Evolutionary conservation across 1,140 invertebrate species (phyloP).

Genomic region (Sycophaga agraensis): DNA sequence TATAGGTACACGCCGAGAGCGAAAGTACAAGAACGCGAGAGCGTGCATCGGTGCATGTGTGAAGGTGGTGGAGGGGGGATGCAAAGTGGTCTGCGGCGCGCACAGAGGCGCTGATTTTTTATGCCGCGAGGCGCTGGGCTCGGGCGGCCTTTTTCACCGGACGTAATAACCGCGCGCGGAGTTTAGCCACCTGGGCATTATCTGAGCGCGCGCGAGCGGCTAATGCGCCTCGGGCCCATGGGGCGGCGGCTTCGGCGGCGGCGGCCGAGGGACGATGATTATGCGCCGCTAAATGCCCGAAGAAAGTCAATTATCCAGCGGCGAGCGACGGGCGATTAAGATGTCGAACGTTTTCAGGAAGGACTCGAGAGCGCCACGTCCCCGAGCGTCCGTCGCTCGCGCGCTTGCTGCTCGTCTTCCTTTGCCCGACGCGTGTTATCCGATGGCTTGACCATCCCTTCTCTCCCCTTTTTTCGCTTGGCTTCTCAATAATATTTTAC

Average conservation of each 20-base stretch:
- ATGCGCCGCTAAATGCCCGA: slow-evolving; percentile 7
- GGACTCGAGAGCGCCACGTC: not conserved
- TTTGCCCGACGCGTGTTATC: not conserved
- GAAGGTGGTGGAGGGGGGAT: not conserved
- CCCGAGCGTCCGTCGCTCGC: no score
- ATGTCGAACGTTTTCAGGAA: slow-evolving; percentile 3
- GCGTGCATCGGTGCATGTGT: no score
- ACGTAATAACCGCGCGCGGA: slow-evolving; percentile 4
- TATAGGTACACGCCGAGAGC: no score
- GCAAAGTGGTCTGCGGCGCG: not conserved
- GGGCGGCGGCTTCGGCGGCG: not conserved
- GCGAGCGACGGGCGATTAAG: slow-evolving; percentile 17
- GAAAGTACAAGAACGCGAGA: no score
- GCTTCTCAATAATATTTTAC: no score
- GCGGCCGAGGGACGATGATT: slow-evolving; percentile 1
- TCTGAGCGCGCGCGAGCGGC: not conserved
- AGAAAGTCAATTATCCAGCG: slow-evolving; percentile 16
- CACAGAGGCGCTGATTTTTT: not conserved
- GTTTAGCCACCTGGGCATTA: slow-evolving; percentile 9
- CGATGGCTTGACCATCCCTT: no score
- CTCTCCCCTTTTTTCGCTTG: no score
- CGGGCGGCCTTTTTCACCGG: not conserved
- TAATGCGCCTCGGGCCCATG: not conserved
- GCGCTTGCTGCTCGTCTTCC: not conserved
- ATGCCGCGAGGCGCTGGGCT: not conserved